Percentiles rank a stretch among this genome's conserved stretches.
Evolutionary conservation across 64 coral and sea anemone genomes (phyloP).

Genomic region (Porites australiensis): DNA sequence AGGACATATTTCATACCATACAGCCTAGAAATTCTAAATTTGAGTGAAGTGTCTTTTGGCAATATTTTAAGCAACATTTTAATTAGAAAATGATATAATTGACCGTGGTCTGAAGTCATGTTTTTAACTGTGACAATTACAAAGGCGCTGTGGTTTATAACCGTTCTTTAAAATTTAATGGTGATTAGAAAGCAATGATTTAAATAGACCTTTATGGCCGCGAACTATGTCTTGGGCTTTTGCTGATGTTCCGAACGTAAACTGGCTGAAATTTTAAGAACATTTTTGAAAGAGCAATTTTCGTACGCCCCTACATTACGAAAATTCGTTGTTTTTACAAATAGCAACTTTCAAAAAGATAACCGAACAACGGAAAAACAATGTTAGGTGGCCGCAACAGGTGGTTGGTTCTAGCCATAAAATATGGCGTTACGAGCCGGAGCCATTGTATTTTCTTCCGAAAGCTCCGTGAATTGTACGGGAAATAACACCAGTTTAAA

Average conservation of each 20-base stretch:
- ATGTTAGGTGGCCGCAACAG: background rate
- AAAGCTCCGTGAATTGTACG: too few species aligned
- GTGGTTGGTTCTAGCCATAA: background rate
- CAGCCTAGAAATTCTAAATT: background rate
- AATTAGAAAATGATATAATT: background rate
- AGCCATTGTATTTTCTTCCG: background rate
- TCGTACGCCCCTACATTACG: background rate
- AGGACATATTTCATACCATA: too few species aligned
- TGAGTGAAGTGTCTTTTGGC: too few species aligned
- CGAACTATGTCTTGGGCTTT: background rate
- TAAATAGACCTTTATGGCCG: background rate
- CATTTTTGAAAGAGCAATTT: background rate
- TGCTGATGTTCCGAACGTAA: background rate
- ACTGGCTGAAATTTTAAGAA: background rate
- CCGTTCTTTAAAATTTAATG: constrained; percentile 30
- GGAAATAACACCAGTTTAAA: too few species aligned
- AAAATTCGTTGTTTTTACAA: background rate
- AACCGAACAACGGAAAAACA: background rate
- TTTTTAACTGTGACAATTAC: constrained; percentile 2
- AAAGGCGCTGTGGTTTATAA: background rate
- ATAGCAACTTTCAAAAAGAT: constrained; percentile 15
- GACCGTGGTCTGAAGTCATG: background rate
- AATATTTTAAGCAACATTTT: background rate
- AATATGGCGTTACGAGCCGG: background rate
- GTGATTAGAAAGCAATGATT: background rate